Conservation (phyloP, 2,797 vertebrate genomes). For the Bradypodion ventrale region DNA sequence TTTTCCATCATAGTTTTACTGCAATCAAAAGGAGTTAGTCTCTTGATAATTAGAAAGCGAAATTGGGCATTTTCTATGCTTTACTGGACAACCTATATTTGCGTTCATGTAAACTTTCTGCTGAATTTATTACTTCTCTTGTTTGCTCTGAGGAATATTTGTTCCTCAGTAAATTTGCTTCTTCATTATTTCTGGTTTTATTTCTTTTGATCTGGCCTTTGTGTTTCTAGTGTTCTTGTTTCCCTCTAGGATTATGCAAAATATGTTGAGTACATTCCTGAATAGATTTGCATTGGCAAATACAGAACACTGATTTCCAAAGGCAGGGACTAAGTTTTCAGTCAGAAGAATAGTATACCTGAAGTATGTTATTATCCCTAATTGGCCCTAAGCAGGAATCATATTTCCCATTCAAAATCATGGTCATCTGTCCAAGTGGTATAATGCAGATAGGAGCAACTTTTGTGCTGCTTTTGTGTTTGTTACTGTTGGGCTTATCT, state of each 20-base stretch:
- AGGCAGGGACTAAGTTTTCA: not conserved
- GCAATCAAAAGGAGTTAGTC: constrained; percentile 1
- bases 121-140: not conserved
- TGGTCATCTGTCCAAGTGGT: not conserved
- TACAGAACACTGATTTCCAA: not conserved
- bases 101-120: not conserved
- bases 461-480: not conserved
- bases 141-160: not conserved
- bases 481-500: not conserved
- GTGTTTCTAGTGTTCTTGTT: not conserved
- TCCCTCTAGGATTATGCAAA: not conserved
- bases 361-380: not conserved
- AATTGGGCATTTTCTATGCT: not conserved
- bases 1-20: not conserved
- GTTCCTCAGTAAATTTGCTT: not conserved
- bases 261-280: not conserved
- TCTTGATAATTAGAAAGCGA: constrained; percentile 3
- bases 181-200: not conserved
- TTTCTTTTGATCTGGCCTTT: not conserved
- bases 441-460: not conserved
- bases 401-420: not conserved
- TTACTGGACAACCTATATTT: not conserved
- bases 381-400: not conserved
- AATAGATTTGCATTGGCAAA: not conserved
- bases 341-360: not conserved